Evolutionary conservation across 2,113 vertebrate genomes (phyloP).

Genomic region (Chionodraco myersi): DNA sequence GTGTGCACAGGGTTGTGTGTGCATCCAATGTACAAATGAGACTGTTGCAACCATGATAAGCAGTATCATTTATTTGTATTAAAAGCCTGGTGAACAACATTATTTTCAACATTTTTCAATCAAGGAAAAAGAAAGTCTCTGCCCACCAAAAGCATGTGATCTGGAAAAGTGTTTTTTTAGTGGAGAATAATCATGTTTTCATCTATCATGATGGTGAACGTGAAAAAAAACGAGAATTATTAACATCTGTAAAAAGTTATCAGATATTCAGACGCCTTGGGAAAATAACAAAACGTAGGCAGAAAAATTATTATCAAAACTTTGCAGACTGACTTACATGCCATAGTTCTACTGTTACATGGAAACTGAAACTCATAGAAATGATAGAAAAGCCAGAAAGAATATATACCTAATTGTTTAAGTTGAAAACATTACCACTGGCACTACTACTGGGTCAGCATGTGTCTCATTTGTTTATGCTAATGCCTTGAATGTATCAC

Average conservation of each 20-base stretch:
- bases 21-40: background rate
- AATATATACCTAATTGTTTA: background rate
- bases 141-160: too few species aligned
- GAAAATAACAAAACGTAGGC: too few species aligned
- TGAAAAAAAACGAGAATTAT: background rate
- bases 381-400: background rate
- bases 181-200: background rate
- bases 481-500: background rate
- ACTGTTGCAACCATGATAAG: background rate
- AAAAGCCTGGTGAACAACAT: too few species aligned
- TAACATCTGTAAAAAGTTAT: too few species aligned
- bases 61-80: too few species aligned
- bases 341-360: background rate
- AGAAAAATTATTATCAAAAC: background rate
- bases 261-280: background rate
- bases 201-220: background rate
- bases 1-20: background rate
- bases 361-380: background rate
- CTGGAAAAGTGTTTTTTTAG: too few species aligned
- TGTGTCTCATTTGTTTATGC: too few species aligned
- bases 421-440: too few species aligned
- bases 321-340: background rate
- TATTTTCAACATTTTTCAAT: background rate
- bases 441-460: too few species aligned
- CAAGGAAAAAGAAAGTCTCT: too few species aligned